Conservation (phyloP, 2,113 vertebrate genomes). For the Paramisgurnus dabryanus region DNA sequence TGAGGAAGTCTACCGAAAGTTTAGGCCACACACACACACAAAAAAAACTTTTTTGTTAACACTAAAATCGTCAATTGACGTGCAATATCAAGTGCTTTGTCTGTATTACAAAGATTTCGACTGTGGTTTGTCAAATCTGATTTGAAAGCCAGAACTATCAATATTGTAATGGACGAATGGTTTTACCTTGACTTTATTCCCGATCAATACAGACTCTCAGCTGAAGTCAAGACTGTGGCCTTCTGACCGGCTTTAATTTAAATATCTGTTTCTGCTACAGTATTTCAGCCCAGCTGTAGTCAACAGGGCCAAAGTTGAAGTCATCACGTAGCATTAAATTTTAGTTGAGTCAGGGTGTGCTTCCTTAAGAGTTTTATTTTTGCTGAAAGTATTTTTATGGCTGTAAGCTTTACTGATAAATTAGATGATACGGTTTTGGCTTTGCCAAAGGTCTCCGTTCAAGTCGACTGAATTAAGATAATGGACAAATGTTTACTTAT, state of each 20-base stretch:
- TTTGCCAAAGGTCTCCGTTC: neutral
- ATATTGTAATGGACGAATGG: neutral
- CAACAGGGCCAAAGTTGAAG: neutral
- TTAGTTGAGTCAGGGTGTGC: conserved; percentile 1
- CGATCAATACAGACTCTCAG: neutral
- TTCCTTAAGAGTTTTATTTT: neutral
- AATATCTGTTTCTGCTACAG: neutral
- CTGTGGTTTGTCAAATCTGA: neutral
- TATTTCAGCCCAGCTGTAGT: neutral
- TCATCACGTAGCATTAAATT: neutral
- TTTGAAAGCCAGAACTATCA: neutral
- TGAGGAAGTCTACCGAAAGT: too few species aligned
- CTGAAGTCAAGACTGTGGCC: neutral
- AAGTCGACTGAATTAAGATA: neutral
- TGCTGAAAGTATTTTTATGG: neutral
- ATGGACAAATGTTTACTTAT: too few species aligned
- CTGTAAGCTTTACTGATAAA: conserved; percentile 3
- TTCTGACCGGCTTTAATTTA: neutral
- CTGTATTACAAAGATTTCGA: too few species aligned
- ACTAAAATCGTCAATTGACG: too few species aligned
- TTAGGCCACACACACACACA: too few species aligned
- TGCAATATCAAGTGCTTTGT: too few species aligned
- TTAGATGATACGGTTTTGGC: neutral
- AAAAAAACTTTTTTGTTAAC: too few species aligned
- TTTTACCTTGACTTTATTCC: conserved; percentile 17